Percentiles rank a stretch among this genome's conserved stretches.
Conservation (phyloP, 2,888 invertebrate species). For the Miltochrista miniata region DNA sequence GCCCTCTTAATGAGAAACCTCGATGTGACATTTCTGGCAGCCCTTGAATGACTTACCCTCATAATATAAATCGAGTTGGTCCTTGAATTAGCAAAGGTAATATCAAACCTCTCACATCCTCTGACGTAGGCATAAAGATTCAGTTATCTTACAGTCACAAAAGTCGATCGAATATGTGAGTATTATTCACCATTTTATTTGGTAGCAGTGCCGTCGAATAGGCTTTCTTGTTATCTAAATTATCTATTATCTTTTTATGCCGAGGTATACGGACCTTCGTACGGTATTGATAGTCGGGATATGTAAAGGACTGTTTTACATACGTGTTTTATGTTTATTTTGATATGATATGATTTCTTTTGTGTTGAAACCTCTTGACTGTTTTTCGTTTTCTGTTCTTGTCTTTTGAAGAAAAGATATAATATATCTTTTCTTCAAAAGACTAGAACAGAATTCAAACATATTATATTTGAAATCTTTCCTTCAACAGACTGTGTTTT, state of each 20-base stretch:
- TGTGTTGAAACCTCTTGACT: conserved; percentile 15
- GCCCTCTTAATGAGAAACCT: too few species aligned
- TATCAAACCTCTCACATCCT: conserved; percentile 40
- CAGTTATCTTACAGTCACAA: conserved; percentile 17
- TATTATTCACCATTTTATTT: conserved; percentile 62
- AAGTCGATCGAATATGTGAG: conserved; percentile 44
- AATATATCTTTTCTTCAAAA: too few species aligned
- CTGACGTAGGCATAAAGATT: conserved; percentile 57
- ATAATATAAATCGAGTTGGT: conserved; percentile 60
- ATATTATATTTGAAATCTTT: too few species aligned
- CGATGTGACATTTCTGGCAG: too few species aligned
- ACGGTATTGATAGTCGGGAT: conserved; percentile 49
- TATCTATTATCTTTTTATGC: conserved; percentile 61
- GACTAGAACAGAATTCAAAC: too few species aligned
- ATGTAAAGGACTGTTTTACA: conserved; percentile 43
- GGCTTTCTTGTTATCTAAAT: conserved; percentile 72
- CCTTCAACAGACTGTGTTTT: too few species aligned
- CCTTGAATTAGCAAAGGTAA: conserved; percentile 54
- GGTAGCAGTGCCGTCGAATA: conserved; percentile 49
- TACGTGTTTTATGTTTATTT: conserved; percentile 39
- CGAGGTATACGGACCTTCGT: conserved; percentile 44
- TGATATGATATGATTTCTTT: conserved; percentile 35
- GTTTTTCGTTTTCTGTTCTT: conserved; percentile 17
- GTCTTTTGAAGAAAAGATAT: neutral
- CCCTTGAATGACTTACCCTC: too few species aligned